These are phyloP conservation scores for Pyrocephalus nanus DNA, from an alignment of 2,797 vertebrate species.

Conservation along the genomic window DNA sequence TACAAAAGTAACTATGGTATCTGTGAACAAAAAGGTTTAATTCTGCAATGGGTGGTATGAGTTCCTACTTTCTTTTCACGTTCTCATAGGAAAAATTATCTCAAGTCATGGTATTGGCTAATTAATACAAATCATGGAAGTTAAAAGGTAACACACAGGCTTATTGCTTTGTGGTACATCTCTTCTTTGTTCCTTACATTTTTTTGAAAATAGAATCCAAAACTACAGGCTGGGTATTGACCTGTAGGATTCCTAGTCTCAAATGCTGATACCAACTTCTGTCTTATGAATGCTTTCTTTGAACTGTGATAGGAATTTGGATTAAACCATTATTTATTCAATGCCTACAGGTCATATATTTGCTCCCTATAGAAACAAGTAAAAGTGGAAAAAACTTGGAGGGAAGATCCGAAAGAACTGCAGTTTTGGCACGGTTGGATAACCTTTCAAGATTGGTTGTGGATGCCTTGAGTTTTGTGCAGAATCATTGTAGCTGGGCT, in stretches of 20 bases:
- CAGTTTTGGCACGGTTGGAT: not conserved
- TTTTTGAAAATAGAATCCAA: not conserved
- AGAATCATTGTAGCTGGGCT: not conserved
- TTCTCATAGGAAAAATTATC: not conserved
- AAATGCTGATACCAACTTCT: not conserved
- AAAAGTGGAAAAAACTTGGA: not conserved
- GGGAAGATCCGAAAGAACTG: not conserved
- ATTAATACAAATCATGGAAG: not conserved
- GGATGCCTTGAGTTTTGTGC: not conserved
- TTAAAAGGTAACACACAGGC: not conserved
- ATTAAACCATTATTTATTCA: not conserved
- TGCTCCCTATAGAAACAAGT: not conserved
- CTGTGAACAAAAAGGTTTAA: not conserved
- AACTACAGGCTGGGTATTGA: not conserved
- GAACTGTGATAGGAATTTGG: not conserved
- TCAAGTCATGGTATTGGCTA: not conserved
- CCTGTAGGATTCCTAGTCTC: not conserved
- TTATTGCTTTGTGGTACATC: not conserved
- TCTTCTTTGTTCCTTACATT: not conserved
- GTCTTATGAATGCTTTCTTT: not conserved
- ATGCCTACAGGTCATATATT: not conserved
- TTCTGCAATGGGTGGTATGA: not conserved
- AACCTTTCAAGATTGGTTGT: not conserved
- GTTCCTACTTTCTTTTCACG: not conserved
- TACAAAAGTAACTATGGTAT: not conserved